Conservation (phyloP, 92 coral and sea anemone genomes). For the Diadumene lineata region DNA sequence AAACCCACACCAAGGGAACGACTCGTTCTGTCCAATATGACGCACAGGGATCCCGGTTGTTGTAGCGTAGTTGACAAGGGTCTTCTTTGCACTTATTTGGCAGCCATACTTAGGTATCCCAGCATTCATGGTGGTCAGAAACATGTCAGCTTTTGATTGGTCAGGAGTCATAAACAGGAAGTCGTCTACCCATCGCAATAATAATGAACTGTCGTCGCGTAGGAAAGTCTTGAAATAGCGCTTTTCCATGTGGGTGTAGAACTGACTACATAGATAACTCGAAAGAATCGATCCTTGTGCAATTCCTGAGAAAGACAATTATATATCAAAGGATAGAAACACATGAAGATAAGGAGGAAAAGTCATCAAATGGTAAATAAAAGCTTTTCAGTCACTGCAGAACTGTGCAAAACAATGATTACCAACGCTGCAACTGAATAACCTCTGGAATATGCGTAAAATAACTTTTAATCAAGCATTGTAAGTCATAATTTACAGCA, state of each 20-base stretch:
- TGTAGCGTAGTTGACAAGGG: slow-evolving; percentile 75
- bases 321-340: neutral
- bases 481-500: no score
- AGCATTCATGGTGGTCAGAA: slow-evolving; percentile 62
- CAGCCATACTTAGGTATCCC: slow-evolving; percentile 85
- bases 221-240: slow-evolving; percentile 49
- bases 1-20: slow-evolving; percentile 83
- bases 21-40: slow-evolving; percentile 32
- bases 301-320: slow-evolving; percentile 53
- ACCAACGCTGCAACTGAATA: no score
- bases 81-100: slow-evolving; percentile 60
- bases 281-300: slow-evolving; percentile 91
- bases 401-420: neutral
- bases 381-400: neutral
- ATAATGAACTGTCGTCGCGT: slow-evolving; percentile 65
- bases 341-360: neutral
- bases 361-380: neutral
- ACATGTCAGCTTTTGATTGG: slow-evolving; percentile 43
- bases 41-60: slow-evolving; percentile 58
- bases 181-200: slow-evolving; percentile 94
- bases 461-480: no score
- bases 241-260: slow-evolving; percentile 81
- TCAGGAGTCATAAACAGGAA: slow-evolving; percentile 72
- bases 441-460: no score
- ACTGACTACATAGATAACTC: slow-evolving; percentile 68